Conservation (phyloP, 92 coral and sea anemone genomes). For the Umimayanthus chanpuru region DNA sequence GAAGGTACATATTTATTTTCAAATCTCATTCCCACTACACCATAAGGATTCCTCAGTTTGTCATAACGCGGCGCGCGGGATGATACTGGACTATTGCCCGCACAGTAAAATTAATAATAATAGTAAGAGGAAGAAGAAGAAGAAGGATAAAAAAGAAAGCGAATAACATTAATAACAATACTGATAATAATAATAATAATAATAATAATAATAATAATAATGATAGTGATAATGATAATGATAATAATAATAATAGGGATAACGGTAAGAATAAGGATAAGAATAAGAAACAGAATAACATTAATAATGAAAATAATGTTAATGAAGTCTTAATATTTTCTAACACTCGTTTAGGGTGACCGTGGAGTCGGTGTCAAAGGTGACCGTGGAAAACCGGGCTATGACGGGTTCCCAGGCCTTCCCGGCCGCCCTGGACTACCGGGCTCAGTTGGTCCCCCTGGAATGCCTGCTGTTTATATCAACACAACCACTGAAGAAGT, state of each 20-base stretch:
- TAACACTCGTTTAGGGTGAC: constrained; percentile 12
- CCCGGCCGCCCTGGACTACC: constrained; percentile 36
- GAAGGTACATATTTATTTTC: not conserved
- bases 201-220: too few relatives aligned
- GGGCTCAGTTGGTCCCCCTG: constrained; percentile 39
- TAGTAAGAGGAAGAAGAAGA: too few relatives aligned
- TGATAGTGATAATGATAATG: too few relatives aligned
- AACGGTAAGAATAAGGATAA: too few relatives aligned
- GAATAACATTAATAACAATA: too few relatives aligned
- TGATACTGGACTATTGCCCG: not conserved
- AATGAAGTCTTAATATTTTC: not conserved
- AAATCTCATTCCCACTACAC: not conserved
- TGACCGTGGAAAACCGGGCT: constrained; percentile 20
- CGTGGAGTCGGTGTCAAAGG: constrained; percentile 35
- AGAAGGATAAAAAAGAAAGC: too few relatives aligned
- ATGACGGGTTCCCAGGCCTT: constrained; percentile 25
- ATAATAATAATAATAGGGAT: too few relatives aligned
- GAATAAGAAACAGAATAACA: too few relatives aligned
- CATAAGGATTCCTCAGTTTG: not conserved
- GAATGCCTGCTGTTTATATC: constrained; percentile 37
- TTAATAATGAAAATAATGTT: too few relatives aligned
- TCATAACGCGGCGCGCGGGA: not conserved
- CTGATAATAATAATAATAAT: too few relatives aligned
- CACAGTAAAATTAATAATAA: too few relatives aligned
- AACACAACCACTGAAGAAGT: constrained; percentile 40